These are phyloP conservation scores for Dendrocincla tyrannina DNA, from an alignment of 2,797 vertebrate species.

Conservation along the genomic window DNA sequence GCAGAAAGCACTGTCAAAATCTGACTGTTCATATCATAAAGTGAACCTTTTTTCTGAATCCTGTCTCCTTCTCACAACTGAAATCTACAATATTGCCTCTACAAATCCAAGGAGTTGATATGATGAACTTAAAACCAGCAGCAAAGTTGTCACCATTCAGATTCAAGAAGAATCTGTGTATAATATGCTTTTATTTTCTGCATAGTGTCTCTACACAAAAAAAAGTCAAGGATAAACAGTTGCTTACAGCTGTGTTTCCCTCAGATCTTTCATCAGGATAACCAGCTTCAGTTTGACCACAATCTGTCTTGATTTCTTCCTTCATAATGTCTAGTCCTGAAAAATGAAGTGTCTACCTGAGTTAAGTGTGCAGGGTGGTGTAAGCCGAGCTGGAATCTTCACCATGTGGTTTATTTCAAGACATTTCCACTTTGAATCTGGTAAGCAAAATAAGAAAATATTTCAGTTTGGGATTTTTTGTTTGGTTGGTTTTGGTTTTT, in stretches of 20 bases:
- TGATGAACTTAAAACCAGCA: neutral
- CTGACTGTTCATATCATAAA: neutral
- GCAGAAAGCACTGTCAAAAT: neutral
- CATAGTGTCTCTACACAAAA: neutral
- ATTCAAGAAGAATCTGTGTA: neutral
- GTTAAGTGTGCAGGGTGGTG: neutral
- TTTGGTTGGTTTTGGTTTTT: neutral
- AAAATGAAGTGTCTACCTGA: conserved; percentile 28
- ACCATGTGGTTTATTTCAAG: neutral
- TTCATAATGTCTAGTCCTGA: neutral
- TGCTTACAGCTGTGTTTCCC: neutral
- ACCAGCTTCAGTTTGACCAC: neutral
- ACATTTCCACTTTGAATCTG: neutral
- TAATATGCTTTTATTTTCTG: neutral
- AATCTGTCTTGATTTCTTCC: conserved; percentile 36
- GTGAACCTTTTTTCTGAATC: neutral
- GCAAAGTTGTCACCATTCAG: neutral
- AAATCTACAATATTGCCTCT: neutral
- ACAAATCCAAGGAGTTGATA: neutral
- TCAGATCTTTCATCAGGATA: neutral
- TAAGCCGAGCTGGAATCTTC: neutral
- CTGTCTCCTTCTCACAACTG: neutral
- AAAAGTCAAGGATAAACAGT: neutral
- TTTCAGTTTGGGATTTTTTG: fast-evolving
- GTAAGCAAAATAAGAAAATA: neutral